Base-by-base conservation (phyloP, 2,888 invertebrate genomes). In the Ophioninae sp. region DNA sequence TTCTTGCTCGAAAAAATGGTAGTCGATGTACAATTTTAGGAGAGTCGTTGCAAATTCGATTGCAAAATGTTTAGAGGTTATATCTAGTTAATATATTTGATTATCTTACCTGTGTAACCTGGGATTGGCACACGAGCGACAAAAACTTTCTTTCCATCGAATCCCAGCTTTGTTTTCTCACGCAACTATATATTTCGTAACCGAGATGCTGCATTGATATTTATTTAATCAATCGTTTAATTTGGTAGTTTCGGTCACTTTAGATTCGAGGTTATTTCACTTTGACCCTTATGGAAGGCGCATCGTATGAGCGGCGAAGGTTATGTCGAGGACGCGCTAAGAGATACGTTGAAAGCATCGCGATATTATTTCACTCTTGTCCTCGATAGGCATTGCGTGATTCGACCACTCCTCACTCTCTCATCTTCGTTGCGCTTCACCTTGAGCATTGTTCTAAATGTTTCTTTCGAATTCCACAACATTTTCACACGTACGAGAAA, bases 21-120 rank as follows among this genome's bases (percentile, higher is more conserved):
- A 21, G 20, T 20, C 57, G 30, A 37, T 30, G 20, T 30, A 10
- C 20, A n/a, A 6, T 59, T n/a, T 10, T 5, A 67, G 17, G 23
- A 44, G n/a, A 41, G 5, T 68, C 70, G 59, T 76, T 62, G 64
- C 20, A 17, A 37, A 81, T n/a, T 44, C 57, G 41, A 80, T 80
- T 69, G n/a, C 21, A 73, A 74, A 68, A 30, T 68, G 17, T 10
- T 64, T 56, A 80, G 68, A 68, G 50, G 62, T 39, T 50, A 37
- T 61, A 59, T 20, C n/a, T 37, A 78, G 61, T 57, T 72, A 17
- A 17, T 50, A 13, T 17, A 13, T 50, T 50, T 50, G 13, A 50
- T 50, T 50, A 13, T 50, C 50, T 6, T 50, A 17, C 50, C 17
- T 17, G 50, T 50, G 50, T 17, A 50, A 50, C 50, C 6, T 13